phyloP scores from a whole-genome alignment of 2,888 invertebrate genomes.

The Trissolcus japonicus region DNA sequence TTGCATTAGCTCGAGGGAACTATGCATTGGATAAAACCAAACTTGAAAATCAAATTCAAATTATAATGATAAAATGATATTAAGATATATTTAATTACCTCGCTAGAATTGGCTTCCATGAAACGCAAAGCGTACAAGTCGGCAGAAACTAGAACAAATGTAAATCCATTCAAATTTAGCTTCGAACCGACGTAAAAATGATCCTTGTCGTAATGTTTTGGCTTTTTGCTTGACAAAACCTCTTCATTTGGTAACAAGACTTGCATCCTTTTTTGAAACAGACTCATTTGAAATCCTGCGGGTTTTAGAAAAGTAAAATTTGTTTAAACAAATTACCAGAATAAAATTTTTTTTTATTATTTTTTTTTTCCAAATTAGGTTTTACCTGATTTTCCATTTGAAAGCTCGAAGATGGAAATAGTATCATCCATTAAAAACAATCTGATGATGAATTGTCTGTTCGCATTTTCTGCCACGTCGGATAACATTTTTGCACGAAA shows the following conservation, averaged over 20 bases:
- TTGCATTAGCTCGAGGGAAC: conserved; percentile 86
- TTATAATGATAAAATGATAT: neutral
- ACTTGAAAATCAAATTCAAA: neutral
- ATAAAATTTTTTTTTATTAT: no score
- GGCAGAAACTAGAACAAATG: conserved; percentile 87
- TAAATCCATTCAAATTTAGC: conserved; percentile 85
- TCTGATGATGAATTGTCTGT: conserved; percentile 87
- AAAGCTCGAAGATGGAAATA: conserved; percentile 87
- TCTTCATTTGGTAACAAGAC: conserved; percentile 86
- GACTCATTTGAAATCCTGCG: conserved; percentile 73
- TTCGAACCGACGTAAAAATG: conserved; percentile 92
- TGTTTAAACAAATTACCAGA: no score
- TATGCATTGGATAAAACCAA: conserved; percentile 63
- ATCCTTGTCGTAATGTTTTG: conserved; percentile 84
- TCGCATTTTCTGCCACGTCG: conserved; percentile 81
- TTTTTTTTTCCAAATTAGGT: neutral
- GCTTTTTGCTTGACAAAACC: conserved; percentile 83
- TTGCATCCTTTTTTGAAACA: conserved; percentile 82
- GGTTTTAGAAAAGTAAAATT: neutral
- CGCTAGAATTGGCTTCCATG: conserved; percentile 87
- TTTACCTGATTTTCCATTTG: conserved; percentile 83
- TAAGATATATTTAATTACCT: conserved; percentile 75
- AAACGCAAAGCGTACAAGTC: conserved; percentile 92
- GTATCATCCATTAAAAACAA: conserved; percentile 91
- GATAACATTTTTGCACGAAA: conserved; percentile 88